Evolutionary conservation across 1,140 invertebrate species (phyloP).

Genomic region (Psilanteris sp.): DNA sequence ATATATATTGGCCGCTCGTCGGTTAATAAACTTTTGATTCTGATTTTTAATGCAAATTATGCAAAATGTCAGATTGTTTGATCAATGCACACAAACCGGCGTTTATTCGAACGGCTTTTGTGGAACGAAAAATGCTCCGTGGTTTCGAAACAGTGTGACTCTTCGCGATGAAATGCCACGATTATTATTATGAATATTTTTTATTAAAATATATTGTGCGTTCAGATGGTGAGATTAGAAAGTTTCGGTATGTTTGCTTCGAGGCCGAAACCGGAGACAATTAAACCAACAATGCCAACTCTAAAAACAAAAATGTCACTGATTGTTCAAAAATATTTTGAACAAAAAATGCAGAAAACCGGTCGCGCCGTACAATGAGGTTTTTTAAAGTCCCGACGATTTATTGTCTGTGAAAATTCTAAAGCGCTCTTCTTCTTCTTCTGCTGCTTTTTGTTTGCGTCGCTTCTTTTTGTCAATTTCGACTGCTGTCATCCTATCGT

Average conservation of each 20-base stretch:
- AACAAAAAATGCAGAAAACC: constrained; percentile 12
- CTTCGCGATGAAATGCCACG: background rate
- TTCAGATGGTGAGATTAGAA: constrained; percentile 34
- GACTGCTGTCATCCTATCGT: too few relatives aligned
- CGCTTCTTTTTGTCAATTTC: too few relatives aligned
- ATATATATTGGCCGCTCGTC: too few relatives aligned
- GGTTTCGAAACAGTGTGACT: constrained; percentile 1
- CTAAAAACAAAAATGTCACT: constrained; percentile 19
- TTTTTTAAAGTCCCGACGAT: constrained; percentile 4
- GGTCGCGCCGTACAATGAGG: constrained; percentile 1
- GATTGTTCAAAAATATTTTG: constrained; percentile 9
- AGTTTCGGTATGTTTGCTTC: constrained; percentile 15
- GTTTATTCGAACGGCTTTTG: too few relatives aligned
- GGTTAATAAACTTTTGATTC: constrained; percentile 9
- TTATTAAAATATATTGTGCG: constrained; percentile 9
- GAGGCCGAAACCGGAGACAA: constrained; percentile 30
- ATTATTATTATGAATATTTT: constrained; percentile 5
- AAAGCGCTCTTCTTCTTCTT: too few relatives aligned
- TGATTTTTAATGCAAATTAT: constrained; percentile 1
- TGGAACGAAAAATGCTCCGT: background rate
- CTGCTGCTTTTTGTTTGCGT: too few relatives aligned
- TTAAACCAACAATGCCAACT: constrained; percentile 21
- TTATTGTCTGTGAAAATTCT: constrained; percentile 3
- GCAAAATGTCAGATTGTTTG: too few relatives aligned
- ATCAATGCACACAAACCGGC: too few relatives aligned